These are phyloP conservation scores for Strongylocentrotus purpuratus DNA, from an alignment of 35 echinoderm and acorn worm species.

Conservation along the genomic window DNA sequence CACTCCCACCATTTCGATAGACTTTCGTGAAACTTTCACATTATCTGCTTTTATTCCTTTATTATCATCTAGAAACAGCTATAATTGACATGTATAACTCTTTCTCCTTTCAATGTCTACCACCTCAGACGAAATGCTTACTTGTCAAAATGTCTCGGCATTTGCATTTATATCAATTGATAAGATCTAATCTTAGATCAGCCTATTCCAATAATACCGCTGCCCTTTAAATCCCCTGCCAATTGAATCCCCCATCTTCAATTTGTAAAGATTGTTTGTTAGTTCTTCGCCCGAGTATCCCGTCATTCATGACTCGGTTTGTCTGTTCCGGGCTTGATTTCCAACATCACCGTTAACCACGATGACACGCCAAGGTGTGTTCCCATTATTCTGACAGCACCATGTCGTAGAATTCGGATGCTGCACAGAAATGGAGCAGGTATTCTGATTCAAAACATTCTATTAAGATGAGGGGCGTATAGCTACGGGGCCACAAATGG, in stretches of 20 bases:
- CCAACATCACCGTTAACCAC: not conserved
- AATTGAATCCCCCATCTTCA: too few species aligned
- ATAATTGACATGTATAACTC: not conserved
- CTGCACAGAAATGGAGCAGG: not conserved
- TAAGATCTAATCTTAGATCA: not conserved
- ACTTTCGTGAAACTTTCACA: not conserved
- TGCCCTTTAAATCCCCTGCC: not conserved
- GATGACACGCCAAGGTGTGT: not conserved
- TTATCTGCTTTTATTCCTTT: not conserved
- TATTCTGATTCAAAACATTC: not conserved
- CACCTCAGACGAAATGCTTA: not conserved
- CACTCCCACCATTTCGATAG: not conserved
- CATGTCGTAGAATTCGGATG: not conserved
- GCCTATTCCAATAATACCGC: not conserved
- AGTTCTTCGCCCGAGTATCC: not conserved
- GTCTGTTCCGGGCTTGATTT: not conserved
- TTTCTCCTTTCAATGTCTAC: not conserved
- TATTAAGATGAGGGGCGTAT: not conserved
- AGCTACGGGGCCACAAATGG: too few species aligned
- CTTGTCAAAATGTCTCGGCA: not conserved
- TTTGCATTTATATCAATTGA: not conserved
- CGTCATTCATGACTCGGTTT: not conserved
- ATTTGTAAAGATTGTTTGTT: too few species aligned
- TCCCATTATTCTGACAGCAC: not conserved
- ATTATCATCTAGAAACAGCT: not conserved